Percentiles rank a stretch among this genome's conserved stretches.
Evolutionary conservation across 2,113 vertebrate genomes (phyloP).

Genomic region (Periophthalmodon schlosseri): DNA sequence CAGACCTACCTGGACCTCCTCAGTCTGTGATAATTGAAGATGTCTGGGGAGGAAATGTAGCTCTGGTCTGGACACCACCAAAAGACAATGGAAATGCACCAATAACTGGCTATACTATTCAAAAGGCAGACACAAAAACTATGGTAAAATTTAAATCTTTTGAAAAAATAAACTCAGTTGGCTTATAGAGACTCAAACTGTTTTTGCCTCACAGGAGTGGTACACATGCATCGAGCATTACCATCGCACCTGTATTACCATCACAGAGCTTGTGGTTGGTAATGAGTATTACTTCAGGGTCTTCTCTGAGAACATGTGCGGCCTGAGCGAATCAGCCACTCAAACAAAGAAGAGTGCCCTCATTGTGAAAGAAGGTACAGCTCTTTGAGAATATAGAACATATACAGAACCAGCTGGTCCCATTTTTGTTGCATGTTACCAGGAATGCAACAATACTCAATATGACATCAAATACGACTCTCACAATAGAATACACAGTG

Average conservation of each 20-base stretch:
- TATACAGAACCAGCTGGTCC: not conserved
- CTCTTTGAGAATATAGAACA: not conserved
- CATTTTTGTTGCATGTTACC: not conserved
- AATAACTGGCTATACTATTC: constrained; percentile 96
- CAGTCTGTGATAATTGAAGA: constrained; percentile 88
- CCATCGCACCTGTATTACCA: constrained; percentile 90
- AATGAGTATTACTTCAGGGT: constrained; percentile 97
- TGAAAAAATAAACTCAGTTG: not conserved
- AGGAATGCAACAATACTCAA: not conserved
- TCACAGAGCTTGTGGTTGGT: constrained; percentile 92
- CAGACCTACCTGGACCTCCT: constrained; percentile 94
- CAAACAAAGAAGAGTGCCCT: constrained; percentile 90
- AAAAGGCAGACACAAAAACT: constrained; percentile 98
- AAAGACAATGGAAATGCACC: constrained; percentile 91
- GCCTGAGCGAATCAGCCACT: constrained; percentile 89
- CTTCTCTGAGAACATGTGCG: constrained; percentile 95
- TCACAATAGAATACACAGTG: not conserved
- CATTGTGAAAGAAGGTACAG: constrained; percentile 90
- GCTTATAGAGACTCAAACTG: not conserved
- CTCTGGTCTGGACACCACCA: constrained; percentile 90
- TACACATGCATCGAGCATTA: constrained; percentile 89
- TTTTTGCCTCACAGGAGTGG: constrained; percentile 71
- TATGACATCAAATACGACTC: not conserved
- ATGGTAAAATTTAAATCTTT: constrained; percentile 79
- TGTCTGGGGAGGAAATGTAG: constrained; percentile 94